These are phyloP conservation scores for Labeo rohita DNA, from an alignment of 2,113 vertebrate genomes.

Conservation along the genomic window DNA sequence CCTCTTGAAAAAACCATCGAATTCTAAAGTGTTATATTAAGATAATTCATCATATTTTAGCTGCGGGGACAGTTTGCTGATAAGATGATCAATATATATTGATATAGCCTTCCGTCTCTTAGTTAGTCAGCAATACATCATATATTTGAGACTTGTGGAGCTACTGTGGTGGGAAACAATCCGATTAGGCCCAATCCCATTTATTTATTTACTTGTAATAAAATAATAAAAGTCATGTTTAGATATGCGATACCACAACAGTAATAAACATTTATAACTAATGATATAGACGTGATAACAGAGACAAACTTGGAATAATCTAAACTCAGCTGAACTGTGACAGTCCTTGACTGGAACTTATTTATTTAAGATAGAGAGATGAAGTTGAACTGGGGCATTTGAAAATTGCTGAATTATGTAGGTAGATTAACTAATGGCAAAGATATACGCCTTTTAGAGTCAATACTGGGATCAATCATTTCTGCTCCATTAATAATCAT, in stretches of 20 bases:
- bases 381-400: neutral
- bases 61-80: too few relatives aligned
- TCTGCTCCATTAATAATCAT: neutral
- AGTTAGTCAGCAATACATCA: neutral
- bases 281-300: neutral
- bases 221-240: neutral
- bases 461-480: conserved; percentile 5
- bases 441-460: neutral
- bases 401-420: neutral
- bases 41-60: conserved; percentile 1
- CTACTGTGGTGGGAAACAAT: neutral
- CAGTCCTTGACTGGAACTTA: neutral
- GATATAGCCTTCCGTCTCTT: neutral
- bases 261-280: neutral
- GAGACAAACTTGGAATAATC: neutral
- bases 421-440: neutral
- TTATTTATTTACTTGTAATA: neutral
- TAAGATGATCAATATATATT: neutral
- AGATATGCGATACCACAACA: neutral
- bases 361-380: neutral
- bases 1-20: neutral
- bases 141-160: neutral
- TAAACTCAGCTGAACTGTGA: neutral
- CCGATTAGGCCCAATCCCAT: neutral
- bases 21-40: neutral